Base-by-base conservation (phyloP, 2,113 vertebrate genomes). In the Plectropomus leopardus region DNA sequence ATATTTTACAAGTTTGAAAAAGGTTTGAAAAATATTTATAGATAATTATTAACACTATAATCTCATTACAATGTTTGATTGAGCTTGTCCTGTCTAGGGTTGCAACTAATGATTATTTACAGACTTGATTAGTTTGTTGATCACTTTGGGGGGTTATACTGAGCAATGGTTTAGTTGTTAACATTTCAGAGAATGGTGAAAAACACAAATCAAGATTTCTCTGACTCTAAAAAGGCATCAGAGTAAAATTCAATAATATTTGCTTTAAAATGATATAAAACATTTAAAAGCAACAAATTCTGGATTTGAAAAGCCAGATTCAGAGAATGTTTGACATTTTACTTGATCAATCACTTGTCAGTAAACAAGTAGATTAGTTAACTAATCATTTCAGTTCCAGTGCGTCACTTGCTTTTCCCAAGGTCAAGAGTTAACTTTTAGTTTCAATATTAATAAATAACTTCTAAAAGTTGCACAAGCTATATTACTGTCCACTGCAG, bases 1-100 rank as follows among this genome's bases (percentile, higher is more conserved):
- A 71, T 80, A 78, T 89, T 86, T 61, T 23, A 8, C 32, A 55
- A 28, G n/a, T 70, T 61, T 16, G n/a, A 30, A 54, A 32, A 23
- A 40, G 5, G 24, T 26, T 26, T 11, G 32, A 15, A 42, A 24
- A 58, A 24, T 45, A 75, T 48, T 65, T 19, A 24, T 7, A 2
- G 67, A 58, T 50, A 10, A 85, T 19, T 47, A 19, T 5, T 57
- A 13, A 57, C 1, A n/a, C n/a, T n/a, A n/a, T n/a, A 42, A 40
- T 30, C 13, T 28, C 3, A 58, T 4, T 1, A 59, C 28, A 57
- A 32, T n/a, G n/a, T n/a, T n/a, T n/a, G n/a, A n/a, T n/a, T n/a
- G n/a, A n/a, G n/a, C n/a, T n/a, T n/a, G n/a, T n/a, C n/a, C n/a
- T 54, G 34, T 42, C 11, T 50, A 17, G 23, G 1, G 14, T 17